Evolutionary conservation across 2,888 invertebrate species (phyloP).

Genomic region (Danaus chrysippus): DNA sequence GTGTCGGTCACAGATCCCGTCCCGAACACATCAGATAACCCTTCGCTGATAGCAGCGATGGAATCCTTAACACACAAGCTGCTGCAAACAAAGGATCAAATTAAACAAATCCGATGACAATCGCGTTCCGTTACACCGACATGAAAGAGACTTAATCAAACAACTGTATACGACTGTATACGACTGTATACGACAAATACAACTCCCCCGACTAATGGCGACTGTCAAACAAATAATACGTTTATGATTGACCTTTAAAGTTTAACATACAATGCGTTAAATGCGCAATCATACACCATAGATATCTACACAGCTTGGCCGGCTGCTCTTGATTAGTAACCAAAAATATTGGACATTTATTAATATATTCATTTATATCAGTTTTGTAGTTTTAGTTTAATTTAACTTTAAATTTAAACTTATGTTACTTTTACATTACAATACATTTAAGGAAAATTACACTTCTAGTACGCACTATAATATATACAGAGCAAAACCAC

Average conservation of each 20-base stretch:
- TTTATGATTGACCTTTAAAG: slow-evolving; percentile 72
- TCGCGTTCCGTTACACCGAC: slow-evolving; percentile 63
- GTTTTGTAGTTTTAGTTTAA: no score
- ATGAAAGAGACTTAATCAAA: slow-evolving; percentile 78
- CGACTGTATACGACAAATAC: slow-evolving; percentile 49
- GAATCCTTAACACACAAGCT: slow-evolving; percentile 70
- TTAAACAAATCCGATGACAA: slow-evolving; percentile 76
- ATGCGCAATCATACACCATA: slow-evolving; percentile 61
- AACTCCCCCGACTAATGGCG: slow-evolving; percentile 54
- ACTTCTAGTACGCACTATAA: no score
- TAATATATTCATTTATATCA: no score
- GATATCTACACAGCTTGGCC: slow-evolving; percentile 57
- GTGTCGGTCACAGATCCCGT: slow-evolving; percentile 55
- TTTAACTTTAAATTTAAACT: no score
- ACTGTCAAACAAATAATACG: slow-evolving; percentile 63
- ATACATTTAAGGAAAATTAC: no score
- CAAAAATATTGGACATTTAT: no score
- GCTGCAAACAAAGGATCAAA: slow-evolving; percentile 75
- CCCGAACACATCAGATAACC: slow-evolving; percentile 64
- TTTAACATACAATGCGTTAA: slow-evolving; percentile 50
- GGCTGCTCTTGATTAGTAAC: slow-evolving; percentile 41
- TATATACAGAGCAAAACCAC: no score
- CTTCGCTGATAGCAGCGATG: slow-evolving; percentile 48
- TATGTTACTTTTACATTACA: no score
- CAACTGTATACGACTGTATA: slow-evolving; percentile 51